Evolutionary conservation across 2,797 vertebrate genomes (phyloP), one percentile per base, ranked within the genome.

Genomic region (Cynodonichthys magdalenae): DNA sequence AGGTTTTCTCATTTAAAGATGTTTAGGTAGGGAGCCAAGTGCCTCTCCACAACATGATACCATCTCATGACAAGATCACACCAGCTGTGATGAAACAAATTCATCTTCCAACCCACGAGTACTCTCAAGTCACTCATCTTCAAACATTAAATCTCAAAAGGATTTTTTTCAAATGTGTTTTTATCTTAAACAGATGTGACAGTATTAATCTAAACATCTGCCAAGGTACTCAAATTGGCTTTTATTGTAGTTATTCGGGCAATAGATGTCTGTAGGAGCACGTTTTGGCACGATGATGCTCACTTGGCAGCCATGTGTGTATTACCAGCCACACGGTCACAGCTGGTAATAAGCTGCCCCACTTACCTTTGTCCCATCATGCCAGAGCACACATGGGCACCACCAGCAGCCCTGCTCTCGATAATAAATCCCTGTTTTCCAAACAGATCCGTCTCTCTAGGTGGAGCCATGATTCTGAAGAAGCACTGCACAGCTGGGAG

Each of bases 371-470:
- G 45, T 15, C 18, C 52, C 60, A 49, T 67, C 46, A 20, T 42
- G 53, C 44, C 28, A 24, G 45, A 57, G 36, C 63, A 42, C 58
- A 51, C 34, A 71, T 10, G 45, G 51, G 63, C 47, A 51, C 48
- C 61, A 55, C 41, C 12, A 62, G 54, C 67, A 60, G 64, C 68
- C 72, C 53, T 63, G 59, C 53, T 50, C 59, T 62, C 54, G 54
- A 66, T 69, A 52, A 88, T 89, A 89, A 90, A 90, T 89, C 80
- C 83, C 78, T 66, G 82, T 84, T 87, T 90, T 86, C 72, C 72
- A 85, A 90, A 89, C 87, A 71, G 87, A 90, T 83, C 84, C 79
- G 83, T 61, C 63, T 82, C 77, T 77, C 64, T 60, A 57, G 74
- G 67, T 80, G 83, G 71, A 84, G 87, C 79, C 63, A 76, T 80